Conservation (phyloP, 2,113 vertebrate species). For the Anhinga anhinga region DNA sequence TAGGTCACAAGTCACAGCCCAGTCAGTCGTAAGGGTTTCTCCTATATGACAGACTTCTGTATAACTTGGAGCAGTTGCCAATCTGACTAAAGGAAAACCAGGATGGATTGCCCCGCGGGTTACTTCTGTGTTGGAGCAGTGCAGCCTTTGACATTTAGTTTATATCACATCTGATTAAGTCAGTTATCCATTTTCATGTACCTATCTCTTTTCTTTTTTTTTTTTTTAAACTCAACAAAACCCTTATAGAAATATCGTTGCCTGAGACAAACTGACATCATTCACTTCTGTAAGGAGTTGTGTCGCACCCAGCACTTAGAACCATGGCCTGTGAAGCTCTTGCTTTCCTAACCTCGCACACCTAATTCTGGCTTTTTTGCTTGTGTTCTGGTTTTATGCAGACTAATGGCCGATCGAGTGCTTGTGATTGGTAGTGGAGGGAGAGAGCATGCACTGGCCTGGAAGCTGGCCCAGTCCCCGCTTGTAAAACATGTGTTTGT, state of each 20-base stretch:
- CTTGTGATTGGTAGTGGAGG: constrained; percentile 89
- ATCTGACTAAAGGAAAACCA: background rate
- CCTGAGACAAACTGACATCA: background rate
- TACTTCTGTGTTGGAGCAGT: background rate
- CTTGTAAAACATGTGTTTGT: constrained; percentile 83
- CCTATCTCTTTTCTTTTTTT: background rate
- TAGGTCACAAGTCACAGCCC: background rate
- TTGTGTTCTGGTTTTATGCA: constrained; percentile 19
- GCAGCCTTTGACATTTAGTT: background rate
- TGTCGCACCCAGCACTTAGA: background rate
- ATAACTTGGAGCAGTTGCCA: background rate
- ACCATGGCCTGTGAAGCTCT: accelerated
- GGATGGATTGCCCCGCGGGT: accelerated
- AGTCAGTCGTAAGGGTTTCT: background rate
- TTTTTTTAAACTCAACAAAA: background rate
- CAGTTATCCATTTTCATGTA: background rate
- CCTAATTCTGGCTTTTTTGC: background rate
- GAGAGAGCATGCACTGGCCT: constrained; percentile 88
- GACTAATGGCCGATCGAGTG: constrained; percentile 84
- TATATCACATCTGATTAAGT: background rate
- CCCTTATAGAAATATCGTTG: background rate
- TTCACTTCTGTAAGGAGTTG: background rate
- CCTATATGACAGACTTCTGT: background rate
- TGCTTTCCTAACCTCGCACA: background rate
- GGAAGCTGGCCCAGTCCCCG: constrained; percentile 87